Evolutionary conservation across 2,888 invertebrate species (phyloP), one percentile per base, ranked within the genome.

Genomic region (Listrodromus nycthemerus): DNA sequence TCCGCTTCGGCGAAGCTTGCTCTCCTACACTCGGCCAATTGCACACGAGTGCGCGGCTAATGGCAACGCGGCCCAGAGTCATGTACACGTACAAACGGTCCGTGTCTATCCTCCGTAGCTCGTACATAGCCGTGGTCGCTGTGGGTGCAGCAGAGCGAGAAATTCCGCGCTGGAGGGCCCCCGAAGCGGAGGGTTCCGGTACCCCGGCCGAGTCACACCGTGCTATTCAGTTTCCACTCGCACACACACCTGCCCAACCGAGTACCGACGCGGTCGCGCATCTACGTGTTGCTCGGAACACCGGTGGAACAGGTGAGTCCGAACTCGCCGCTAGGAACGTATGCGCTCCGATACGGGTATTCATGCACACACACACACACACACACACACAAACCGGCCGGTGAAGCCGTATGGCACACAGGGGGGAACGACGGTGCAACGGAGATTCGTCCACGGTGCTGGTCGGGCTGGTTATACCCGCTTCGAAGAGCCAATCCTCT

Each of bases 221-320:
- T 45, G 63, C 52, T 30, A 50, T 33, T 48, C 41, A 73, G 50
- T 24, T 65, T 27, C 19, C 55, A 45, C 41, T 8, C 52, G 33
- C 16, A 63, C 55, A 19, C 19, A n/a, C 50, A 48, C 4, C 66
- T 19, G n/a, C n/a, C n/a, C 63, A 70, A 21, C 67, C n/a, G 27
- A 45, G 30, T 33, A 55, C 19, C 19, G 19, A 52, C 19, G 8
- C 19, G 1, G 16, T 19, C 7, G 50, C 7, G 19, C 41, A 45
- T 45, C 16, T 16, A 71, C n/a, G 33, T 27, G 24, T 13, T n/a
- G 41, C 58, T 45, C 30, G 55, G 41, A 79, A 61, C 85, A 87
- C 89, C 87, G 87, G 87, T 86, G 87, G 88, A 90, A 87, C 90
- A 90, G 90, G 90, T 90, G 90, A 90, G 88, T 87, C 87, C 85